phyloP scores from a whole-genome alignment of 92 coral and sea anemone species.

The Siderastrea siderea region DNA sequence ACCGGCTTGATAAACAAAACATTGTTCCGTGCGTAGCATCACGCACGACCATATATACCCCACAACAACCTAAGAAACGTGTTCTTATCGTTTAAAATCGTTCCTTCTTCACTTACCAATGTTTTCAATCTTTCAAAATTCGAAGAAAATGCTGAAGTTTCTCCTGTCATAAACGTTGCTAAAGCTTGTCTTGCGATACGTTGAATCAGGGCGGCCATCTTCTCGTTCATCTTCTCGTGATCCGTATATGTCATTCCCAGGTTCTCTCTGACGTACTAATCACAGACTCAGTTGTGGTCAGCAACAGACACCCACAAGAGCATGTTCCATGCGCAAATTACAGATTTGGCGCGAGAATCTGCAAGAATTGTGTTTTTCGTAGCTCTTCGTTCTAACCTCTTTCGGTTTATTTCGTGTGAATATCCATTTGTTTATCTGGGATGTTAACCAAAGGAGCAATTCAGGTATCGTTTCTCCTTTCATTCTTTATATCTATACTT shows the following conservation, averaged over 20 bases:
- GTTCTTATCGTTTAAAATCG: background rate
- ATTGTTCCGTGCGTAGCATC: slow-evolving; percentile 7
- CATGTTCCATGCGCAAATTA: background rate
- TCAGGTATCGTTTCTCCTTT: slow-evolving; percentile 41
- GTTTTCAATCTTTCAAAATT: slow-evolving; percentile 84
- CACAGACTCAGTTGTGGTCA: background rate
- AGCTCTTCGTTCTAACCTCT: too few relatives aligned
- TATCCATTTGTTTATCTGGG: background rate
- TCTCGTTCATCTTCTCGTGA: background rate
- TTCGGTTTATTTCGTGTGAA: too few relatives aligned
- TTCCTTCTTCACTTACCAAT: slow-evolving; percentile 55
- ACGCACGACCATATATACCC: background rate
- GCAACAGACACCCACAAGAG: background rate
- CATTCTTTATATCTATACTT: background rate
- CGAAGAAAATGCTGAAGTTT: slow-evolving; percentile 76
- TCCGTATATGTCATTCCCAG: background rate
- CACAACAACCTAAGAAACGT: background rate
- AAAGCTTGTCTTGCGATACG: slow-evolving; percentile 90
- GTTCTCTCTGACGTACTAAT: background rate
- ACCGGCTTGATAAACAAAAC: background rate
- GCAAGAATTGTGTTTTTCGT: too few relatives aligned
- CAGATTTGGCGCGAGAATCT: too few relatives aligned
- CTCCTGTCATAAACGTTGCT: slow-evolving; percentile 78
- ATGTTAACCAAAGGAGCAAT: slow-evolving; percentile 69
- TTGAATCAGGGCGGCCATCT: slow-evolving; percentile 81